Evolutionary conservation across 2,888 invertebrate species (phyloP), one percentile per base, ranked within the genome.

Genomic region (Eristalis tenax): DNA sequence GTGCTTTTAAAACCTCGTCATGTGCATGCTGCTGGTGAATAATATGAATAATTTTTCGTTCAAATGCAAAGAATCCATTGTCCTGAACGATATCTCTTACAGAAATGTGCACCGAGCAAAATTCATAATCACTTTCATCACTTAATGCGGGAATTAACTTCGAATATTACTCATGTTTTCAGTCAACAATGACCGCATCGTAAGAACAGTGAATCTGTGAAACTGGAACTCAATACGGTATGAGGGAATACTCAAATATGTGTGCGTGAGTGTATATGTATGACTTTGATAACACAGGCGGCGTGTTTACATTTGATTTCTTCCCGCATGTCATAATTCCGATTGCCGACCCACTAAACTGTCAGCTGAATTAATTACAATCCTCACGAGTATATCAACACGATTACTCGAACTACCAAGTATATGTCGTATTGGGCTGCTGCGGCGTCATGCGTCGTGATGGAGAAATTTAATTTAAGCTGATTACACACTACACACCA

Each of bases 281-380:
- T 43, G 22, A 40, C 56, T 82, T 82, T 85, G 85, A 85, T 82
- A 77, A 85, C 61, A 61, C 66, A 71, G 76, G 50, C 70, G 81
- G 81, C 73, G 68, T 81, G 76, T 81, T 85, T 80, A 70, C 75
- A 68, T 81, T 85, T 69, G 57, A 68, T 65, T 73, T 85, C 68
- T 63, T 76, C 76, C 65, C 75, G 38, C 71, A 71, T 73, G 71
- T 77, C 76, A 84, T 50, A 61, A 66, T 38, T 56, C 71, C 32
- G 65, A 75, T 63, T 77, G 77, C 50, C 75, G 81, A 83, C 86
- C 86, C 61, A 86, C 77, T 78, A 83, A 86, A 83, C 86, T 83
- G 86, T 86, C 86, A 86, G 78, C 83, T 83, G 83, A 83, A 83
- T 86, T 86, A 86, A 86, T 86, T 78, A 86, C 83, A 86, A 78